These are phyloP conservation scores for Leucoraja erinaceus DNA, from an alignment of 2,113 vertebrate genomes.

Conservation along the genomic window DNA sequence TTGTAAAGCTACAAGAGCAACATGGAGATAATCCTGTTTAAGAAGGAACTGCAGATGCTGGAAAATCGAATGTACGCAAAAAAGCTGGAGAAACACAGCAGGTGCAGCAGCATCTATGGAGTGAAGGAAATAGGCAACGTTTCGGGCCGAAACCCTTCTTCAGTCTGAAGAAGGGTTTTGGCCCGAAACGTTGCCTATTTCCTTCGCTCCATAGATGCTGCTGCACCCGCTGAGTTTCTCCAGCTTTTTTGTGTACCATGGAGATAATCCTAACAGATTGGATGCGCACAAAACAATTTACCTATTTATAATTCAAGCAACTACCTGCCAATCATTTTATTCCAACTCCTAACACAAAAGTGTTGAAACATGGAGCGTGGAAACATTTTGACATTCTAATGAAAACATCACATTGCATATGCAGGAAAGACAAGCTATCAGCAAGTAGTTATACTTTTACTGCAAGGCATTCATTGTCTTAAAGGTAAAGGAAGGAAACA, in stretches of 20 bases:
- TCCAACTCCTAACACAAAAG: background rate
- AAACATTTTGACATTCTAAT: slow-evolving; percentile 21
- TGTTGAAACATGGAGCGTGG: slow-evolving; percentile 5
- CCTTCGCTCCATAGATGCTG: no score
- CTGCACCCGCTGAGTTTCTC: no score
- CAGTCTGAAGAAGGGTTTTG: no score
- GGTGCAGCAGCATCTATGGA: no score
- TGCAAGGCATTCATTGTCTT: background rate
- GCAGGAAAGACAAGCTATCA: background rate
- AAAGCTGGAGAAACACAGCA: no score
- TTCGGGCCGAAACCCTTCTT: no score
- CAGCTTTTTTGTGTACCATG: no score
- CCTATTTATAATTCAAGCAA: slow-evolving; percentile 20
- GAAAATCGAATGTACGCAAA: no score
- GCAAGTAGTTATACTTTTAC: background rate
- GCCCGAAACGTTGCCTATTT: no score
- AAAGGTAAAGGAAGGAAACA: background rate
- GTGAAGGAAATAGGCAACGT: no score
- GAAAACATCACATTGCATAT: background rate
- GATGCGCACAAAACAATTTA: background rate
- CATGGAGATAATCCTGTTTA: background rate
- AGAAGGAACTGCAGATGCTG: no score
- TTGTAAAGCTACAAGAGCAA: background rate
- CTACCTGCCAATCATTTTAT: background rate
- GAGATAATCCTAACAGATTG: background rate